Conservation (phyloP, 2,888 invertebrate species). For the Trisateles emortualis region DNA sequence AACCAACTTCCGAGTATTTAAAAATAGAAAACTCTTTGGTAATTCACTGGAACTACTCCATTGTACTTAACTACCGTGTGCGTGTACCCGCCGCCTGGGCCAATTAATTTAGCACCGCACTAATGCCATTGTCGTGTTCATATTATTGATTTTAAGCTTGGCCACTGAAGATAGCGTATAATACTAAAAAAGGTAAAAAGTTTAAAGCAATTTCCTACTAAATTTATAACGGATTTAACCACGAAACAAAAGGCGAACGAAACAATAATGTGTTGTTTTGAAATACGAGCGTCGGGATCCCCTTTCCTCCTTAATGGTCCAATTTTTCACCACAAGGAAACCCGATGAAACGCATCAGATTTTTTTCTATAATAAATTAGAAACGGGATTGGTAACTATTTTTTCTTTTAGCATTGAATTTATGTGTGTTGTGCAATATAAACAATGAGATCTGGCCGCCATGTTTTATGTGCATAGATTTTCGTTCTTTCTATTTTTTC, state of each 20-base stretch:
- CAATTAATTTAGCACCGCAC: slow-evolving; percentile 42
- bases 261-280: slow-evolving; percentile 85
- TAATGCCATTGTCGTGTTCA: slow-evolving; percentile 41
- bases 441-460: slow-evolving; percentile 29
- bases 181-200: slow-evolving; percentile 53
- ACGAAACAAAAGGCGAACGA: slow-evolving; percentile 75
- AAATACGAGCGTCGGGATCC: slow-evolving; percentile 73
- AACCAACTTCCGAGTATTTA: slow-evolving; percentile 6
- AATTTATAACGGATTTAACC: slow-evolving; percentile 78
- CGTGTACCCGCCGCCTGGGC: slow-evolving; percentile 21
- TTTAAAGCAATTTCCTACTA: slow-evolving; percentile 60
- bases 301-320: slow-evolving; percentile 73
- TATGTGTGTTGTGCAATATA: slow-evolving; percentile 35
- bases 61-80: slow-evolving; percentile 16
- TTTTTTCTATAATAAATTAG: slow-evolving; percentile 72
- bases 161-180: slow-evolving; percentile 36
- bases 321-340: slow-evolving; percentile 81
- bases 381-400: slow-evolving; percentile 65
- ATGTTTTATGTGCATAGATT: background rate
- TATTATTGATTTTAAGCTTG: slow-evolving; percentile 43
- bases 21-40: slow-evolving; percentile 16
- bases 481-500: background rate
- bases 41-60: slow-evolving; percentile 12
- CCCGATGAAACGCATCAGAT: slow-evolving; percentile 70
- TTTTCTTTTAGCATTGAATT: slow-evolving; percentile 53